Evolutionary conservation across 2,797 vertebrate genomes (phyloP), one percentile per base, ranked within the genome.

Genomic region (Acanthopagrus latus): DNA sequence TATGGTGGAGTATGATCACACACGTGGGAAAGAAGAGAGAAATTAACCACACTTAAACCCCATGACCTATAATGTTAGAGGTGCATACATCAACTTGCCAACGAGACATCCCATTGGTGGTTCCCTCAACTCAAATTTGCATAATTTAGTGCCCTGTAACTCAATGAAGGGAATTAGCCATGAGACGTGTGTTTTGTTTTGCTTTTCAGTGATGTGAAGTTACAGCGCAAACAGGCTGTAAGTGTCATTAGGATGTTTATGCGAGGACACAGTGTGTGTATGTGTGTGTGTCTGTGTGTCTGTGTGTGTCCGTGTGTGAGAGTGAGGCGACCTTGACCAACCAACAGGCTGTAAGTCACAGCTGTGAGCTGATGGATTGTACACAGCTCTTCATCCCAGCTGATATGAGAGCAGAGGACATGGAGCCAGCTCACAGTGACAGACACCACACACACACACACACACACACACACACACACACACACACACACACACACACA

Each of bases 351-450:
- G 83, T 71, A 76, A 83, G 77, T 87, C 78, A 78, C 78, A 90
- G 87, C 84, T 91, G 84, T 86, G 76, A 86, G 82, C 74, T 86
- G 89, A 92, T 91, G 80, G 65, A 90, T 84, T 75, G 83, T 65
- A 57, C 59, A 50, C 71, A 76, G 60, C 70, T 83, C 78, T 47
- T 81, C 74, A 71, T 74, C 71, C 73, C 63, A 76, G 74, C 70
- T 81, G 75, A 86, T 82, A 75, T 68, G 71, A 80, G 78, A 80
- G 64, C 77, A 81, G 66, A 85, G 75, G 60, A 80, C 64, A 64
- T n/a, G 20, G n/a, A 69, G 48, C 58, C 72, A 75, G 71, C 64
- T 71, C 72, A 74, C 47, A 27, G 7, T 21, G 29, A 76, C 38
- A 56, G 7, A 55, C 63, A 59, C 27, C 29, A 54, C n/a, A 50